Base-by-base conservation (phyloP, 2,797 vertebrate species). In the Enteromius fasciolatus region DNA sequence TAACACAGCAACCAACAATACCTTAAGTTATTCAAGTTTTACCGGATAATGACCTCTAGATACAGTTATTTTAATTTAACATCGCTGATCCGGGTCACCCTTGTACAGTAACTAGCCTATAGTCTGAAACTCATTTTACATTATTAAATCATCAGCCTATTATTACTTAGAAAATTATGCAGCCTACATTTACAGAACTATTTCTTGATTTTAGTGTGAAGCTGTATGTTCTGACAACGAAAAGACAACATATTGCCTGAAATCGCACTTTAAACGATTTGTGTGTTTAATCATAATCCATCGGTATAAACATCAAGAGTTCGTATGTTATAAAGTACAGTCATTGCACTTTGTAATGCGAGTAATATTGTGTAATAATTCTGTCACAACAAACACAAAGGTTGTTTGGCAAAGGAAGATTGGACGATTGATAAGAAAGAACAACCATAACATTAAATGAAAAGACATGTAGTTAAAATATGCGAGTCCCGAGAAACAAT, bases 351-450 rank as follows among this genome's bases (percentile, higher is more conserved):
- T 74, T 73, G 69, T 39, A 61, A 80, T 80, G 39, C 0, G 68
- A 61, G 68, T 63, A 63, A 50, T 73, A 73, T 33, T 70, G 18
- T 48, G 52, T 23, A 80, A 69, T 69, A 70, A 80, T 70, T 70
- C 17, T 80, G 50, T 31, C n/a, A 69, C 48, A n/a, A 41, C 33
- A 69, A 80, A 80, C 52, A 48, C 39, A 80, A 80, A 80, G 52
- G 54, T 61, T 48, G 39, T 44, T 59, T 70, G 67, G 23, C 20
- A 46, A 59, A 80, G 33, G 33, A 54, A 20, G 48, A 68, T 69
- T 1, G 2, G 15, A 23, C 23, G 10, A 6, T 79, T 11, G 46
- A 54, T 80, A 80, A 80, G 10, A 57, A 36, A 59, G 31, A 54
- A 72, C 12, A 46, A n/a, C 4, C 12, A 33, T 31, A 31, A 41